These are phyloP conservation scores for Lepidothrix coronata DNA, from an alignment of 2,113 vertebrate species.

Conservation along the genomic window DNA sequence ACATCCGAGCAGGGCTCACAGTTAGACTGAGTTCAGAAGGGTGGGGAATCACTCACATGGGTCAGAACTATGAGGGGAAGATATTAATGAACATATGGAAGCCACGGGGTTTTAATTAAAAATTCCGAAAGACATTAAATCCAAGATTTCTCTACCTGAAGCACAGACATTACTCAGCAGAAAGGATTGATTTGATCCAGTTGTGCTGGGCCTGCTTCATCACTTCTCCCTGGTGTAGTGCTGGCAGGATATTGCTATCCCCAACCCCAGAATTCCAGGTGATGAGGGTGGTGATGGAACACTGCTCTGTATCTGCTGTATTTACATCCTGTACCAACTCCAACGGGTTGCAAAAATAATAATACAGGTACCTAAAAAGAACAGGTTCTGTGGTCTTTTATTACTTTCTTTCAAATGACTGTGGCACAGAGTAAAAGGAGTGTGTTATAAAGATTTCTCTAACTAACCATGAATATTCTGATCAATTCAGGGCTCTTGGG, in stretches of 20 bases:
- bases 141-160: background rate
- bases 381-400: background rate
- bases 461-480: slow-evolving; percentile 34
- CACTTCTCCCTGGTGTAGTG: background rate
- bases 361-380: background rate
- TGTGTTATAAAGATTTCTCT: background rate
- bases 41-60: background rate
- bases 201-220: background rate
- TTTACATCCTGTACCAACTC: background rate
- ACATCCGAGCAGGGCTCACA: background rate
- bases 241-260: background rate
- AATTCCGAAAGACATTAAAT: background rate
- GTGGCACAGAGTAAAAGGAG: background rate
- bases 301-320: background rate
- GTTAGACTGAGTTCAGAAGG: background rate
- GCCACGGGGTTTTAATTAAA: slow-evolving; percentile 18
- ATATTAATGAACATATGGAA: background rate
- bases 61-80: background rate
- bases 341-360: background rate
- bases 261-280: background rate
- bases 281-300: background rate
- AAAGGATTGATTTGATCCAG: background rate
- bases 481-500: background rate
- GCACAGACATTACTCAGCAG: background rate
- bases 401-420: background rate